These are phyloP conservation scores for Rallus crepitans DNA, from an alignment of 2,797 vertebrate species.

Conservation along the genomic window DNA sequence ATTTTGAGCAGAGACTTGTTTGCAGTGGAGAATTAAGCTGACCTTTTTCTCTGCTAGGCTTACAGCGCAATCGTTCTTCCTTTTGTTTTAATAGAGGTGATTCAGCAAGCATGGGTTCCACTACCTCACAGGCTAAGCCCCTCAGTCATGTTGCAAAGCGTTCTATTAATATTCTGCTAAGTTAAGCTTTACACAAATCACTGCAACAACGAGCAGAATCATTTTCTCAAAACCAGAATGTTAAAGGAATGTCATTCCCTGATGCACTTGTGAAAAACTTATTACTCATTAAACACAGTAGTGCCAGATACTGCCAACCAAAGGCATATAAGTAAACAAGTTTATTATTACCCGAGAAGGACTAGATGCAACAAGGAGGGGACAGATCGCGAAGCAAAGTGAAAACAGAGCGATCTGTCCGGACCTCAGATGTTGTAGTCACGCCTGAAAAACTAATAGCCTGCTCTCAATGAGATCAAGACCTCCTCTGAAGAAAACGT, in stretches of 20 bases:
- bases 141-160: not conserved
- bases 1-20: not conserved
- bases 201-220: not conserved
- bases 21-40: not conserved
- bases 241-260: not conserved
- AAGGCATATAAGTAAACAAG: slow-evolving; percentile 43
- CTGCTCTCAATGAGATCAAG: not conserved
- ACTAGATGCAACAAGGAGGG: not conserved
- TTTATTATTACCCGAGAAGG: slow-evolving; percentile 44
- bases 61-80: not conserved
- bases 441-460: not conserved
- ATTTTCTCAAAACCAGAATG: not conserved
- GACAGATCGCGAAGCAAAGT: not conserved
- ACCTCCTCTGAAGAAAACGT: not conserved
- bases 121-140: not conserved
- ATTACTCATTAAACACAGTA: slow-evolving; percentile 58
- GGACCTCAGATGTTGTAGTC: not conserved
- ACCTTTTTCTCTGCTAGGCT: not conserved
- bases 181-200: not conserved
- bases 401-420: not conserved
- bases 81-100: not conserved
- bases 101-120: not conserved
- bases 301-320: slow-evolving; percentile 35
- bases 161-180: slow-evolving; percentile 23
- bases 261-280: not conserved